A percentile compares a stretch with the other conserved stretches of the same genome.
These are phyloP conservation scores for Papilio xuthus DNA, from an alignment of 1,140 invertebrate genomes.

Conservation along the genomic window DNA sequence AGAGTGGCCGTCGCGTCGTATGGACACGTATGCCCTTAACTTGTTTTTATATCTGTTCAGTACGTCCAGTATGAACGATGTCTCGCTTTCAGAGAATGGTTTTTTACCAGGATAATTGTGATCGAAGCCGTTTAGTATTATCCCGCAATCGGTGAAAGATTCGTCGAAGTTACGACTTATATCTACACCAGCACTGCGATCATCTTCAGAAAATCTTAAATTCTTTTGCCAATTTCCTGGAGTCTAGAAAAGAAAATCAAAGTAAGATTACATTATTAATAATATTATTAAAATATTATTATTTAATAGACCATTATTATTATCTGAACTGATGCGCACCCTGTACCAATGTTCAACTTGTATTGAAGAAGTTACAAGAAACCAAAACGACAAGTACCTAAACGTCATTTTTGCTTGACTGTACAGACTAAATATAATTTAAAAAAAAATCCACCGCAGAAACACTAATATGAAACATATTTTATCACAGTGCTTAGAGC, in stretches of 20 bases:
- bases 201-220: conserved; percentile 43
- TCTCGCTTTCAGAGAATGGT: conserved; percentile 64
- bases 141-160: conserved; percentile 54
- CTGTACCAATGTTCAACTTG: no score
- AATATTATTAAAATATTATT: neutral
- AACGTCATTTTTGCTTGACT: no score
- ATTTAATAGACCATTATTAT: no score
- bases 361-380: no score
- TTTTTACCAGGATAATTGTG: conserved; percentile 53
- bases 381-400: no score
- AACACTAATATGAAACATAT: no score
- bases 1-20: conserved; percentile 64
- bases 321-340: no score
- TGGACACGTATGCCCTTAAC: conserved; percentile 63
- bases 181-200: conserved; percentile 58
- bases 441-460: no score
- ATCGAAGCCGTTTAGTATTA: conserved; percentile 51
- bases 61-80: conserved; percentile 57
- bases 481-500: no score
- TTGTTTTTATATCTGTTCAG: conserved; percentile 59
- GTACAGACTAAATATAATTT: no score
- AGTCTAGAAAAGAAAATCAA: conserved; percentile 46
- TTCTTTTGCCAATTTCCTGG: conserved; percentile 63
- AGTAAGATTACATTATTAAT: neutral
- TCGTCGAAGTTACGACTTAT: conserved; percentile 66